Conservation (phyloP, 1,140 invertebrate species). For the Anadara kagoshimensis region DNA sequence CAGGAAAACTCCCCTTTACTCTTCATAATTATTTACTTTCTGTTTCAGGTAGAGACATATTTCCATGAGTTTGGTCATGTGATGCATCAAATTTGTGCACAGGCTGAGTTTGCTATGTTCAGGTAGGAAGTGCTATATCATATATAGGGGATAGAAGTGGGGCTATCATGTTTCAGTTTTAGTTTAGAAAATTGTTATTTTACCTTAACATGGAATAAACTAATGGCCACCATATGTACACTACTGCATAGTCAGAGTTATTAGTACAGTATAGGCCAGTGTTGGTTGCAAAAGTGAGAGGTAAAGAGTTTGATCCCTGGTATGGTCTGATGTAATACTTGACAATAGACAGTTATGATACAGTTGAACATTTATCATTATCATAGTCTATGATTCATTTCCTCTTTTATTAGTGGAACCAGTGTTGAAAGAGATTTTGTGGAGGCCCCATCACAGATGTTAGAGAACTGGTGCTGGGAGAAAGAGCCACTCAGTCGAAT, state of each 20-base stretch:
- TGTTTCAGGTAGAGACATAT: slow-evolving; percentile 75
- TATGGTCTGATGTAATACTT: no score
- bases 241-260: no score
- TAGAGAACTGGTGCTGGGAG: slow-evolving; percentile 79
- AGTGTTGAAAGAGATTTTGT: slow-evolving; percentile 78
- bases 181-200: no score
- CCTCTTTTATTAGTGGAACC: slow-evolving; percentile 71
- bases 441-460: slow-evolving; percentile 79
- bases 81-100: slow-evolving; percentile 77
- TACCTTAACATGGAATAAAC: no score
- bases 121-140: slow-evolving; percentile 56
- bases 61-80: slow-evolving; percentile 79
- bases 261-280: no score
- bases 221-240: no score
- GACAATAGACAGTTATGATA: no score
- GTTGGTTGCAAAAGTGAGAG: no score
- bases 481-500: slow-evolving; percentile 75
- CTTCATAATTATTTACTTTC: slow-evolving; percentile 13
- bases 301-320: no score
- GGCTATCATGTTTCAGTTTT: no score
- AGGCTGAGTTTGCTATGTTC: slow-evolving; percentile 73
- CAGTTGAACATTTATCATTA: no score
- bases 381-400: background rate
- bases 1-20: background rate
- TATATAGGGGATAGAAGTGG: no score